Percentiles rank a stretch among this genome's conserved stretches.
These are phyloP conservation scores for Halesus radiatus DNA, from an alignment of 1,140 invertebrate species.

Conservation along the genomic window DNA sequence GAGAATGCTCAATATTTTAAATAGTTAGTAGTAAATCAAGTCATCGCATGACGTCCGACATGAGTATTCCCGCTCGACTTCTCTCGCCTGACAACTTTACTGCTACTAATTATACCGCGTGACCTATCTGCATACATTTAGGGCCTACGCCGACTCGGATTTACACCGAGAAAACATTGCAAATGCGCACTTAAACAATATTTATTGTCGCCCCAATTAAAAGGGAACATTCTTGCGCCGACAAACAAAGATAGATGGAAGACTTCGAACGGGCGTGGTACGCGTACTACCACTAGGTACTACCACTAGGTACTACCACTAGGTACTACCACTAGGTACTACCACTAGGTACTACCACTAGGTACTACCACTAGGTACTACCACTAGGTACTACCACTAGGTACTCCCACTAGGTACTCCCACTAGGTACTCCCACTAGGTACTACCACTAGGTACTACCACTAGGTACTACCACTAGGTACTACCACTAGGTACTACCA, in stretches of 20 bases:
- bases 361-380: too few relatives aligned
- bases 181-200: slow-evolving; percentile 55
- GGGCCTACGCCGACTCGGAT: slow-evolving; percentile 41
- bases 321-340: too few relatives aligned
- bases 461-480: too few relatives aligned
- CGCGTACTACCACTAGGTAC: not conserved
- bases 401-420: too few relatives aligned
- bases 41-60: slow-evolving; percentile 10
- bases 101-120: slow-evolving; percentile 55
- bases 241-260: slow-evolving; percentile 50
- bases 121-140: slow-evolving; percentile 45
- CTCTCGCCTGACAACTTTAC: slow-evolving; percentile 45
- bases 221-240: slow-evolving; percentile 50
- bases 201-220: slow-evolving; percentile 57
- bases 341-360: too few relatives aligned
- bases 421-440: too few relatives aligned
- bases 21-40: slow-evolving; percentile 40
- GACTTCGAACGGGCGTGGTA: not conserved
- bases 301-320: too few relatives aligned
- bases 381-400: too few relatives aligned
- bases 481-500: too few relatives aligned
- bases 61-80: slow-evolving; percentile 14
- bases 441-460: too few relatives aligned
- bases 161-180: slow-evolving; percentile 50
- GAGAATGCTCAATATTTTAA: slow-evolving; percentile 46